Evolutionary conservation across 2,113 vertebrate species (phyloP), one percentile per base, ranked within the genome.

Genomic region (Phasianus colchicus): DNA sequence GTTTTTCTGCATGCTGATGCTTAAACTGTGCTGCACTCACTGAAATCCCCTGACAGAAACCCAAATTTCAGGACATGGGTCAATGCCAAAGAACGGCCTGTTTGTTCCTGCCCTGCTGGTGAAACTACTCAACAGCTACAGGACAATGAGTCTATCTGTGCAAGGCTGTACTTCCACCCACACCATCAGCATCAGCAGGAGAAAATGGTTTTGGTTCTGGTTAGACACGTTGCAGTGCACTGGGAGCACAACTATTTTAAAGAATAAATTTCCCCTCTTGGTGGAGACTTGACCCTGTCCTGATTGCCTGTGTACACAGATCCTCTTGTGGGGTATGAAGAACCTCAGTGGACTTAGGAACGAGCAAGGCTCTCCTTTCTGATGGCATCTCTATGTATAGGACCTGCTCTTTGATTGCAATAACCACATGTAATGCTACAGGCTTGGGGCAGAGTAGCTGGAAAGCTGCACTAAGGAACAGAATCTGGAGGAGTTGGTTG

Each of bases 101-200:
- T 89, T 94, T 96, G 61, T 93, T 96, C 88, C 90, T 84, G 66
- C 64, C 70, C 81, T 89, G 79, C 71, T 81, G 79, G 75, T 82
- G 29, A 52, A 86, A 94, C 89, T 95, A 81, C 92, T 52, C 74
- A 57, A 45, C 30, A 20, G 11, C 69, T 47, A 42, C 25, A 85
- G 36, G 48, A n/a, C 27, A 45, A 19, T 54, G 45, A 72, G 84
- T 63, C 94, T 85, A 73, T 80, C 71, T 38, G 63, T 13, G 32
- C 0, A 9, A 77, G 22, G 27, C 42, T 64, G 30, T 5, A 6
- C 42, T 88, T 88, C 43, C 38, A 42, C 50, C 75, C 47, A 74
- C 57, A 34, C 16, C 34, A n/a, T 29, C 30, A 73, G 18, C 17
- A 40, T 36, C 21, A 70, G n/a, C 58, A 54, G 29, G 13, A 73